phyloP scores from a whole-genome alignment of 1,140 invertebrate species.

The Drosophila bocqueti region DNA sequence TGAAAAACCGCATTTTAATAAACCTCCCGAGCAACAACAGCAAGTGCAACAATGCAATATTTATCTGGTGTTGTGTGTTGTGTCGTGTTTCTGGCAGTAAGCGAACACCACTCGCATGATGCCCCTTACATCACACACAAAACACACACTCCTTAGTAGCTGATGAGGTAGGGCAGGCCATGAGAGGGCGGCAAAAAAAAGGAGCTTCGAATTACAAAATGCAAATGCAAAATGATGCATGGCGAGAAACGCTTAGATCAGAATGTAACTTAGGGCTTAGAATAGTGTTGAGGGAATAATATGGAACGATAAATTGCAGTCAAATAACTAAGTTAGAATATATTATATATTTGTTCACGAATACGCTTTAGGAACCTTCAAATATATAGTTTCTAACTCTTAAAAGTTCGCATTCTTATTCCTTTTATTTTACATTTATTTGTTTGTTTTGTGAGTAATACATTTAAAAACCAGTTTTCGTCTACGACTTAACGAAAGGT shows the following conservation, averaged over 20 bases:
- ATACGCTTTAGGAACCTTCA: background rate
- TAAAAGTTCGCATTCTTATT: background rate
- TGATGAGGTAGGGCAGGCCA: background rate
- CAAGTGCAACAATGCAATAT: constrained; percentile 56
- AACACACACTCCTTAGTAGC: constrained; percentile 23
- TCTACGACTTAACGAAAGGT: constrained; percentile 3
- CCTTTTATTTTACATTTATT: background rate
- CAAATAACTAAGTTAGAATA: background rate
- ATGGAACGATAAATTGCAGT: background rate
- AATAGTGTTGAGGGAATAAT: background rate
- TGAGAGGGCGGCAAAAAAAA: background rate
- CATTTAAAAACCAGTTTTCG: constrained; percentile 7
- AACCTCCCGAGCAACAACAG: constrained; percentile 32
- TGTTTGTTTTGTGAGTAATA: constrained; percentile 17
- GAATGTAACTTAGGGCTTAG: constrained; percentile 7
- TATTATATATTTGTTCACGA: background rate
- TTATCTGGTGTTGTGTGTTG: constrained; percentile 29
- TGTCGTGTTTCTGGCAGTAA: constrained; percentile 38
- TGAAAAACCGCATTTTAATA: constrained; percentile 76
- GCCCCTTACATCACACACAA: constrained; percentile 33
- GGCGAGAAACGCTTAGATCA: constrained; percentile 39
- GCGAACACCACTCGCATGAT: constrained; percentile 42
- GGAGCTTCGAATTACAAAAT: constrained; percentile 43
- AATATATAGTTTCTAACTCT: too few relatives aligned
- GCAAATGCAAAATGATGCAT: constrained; percentile 49